Base-by-base conservation (phyloP, 2,797 vertebrate genomes). In the Rhinophrynus dorsalis region DNA sequence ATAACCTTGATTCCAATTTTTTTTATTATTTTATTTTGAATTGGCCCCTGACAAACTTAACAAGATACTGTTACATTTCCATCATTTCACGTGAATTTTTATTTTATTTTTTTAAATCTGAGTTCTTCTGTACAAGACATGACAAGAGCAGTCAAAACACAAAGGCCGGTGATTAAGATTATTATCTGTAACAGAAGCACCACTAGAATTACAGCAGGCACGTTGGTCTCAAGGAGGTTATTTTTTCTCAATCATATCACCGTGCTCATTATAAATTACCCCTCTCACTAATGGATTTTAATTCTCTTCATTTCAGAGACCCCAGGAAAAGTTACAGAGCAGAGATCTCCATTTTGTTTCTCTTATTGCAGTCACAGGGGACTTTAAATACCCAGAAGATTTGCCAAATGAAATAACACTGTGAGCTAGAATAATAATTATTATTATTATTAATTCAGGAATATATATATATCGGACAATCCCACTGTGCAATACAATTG, bases 161-260 rank as follows among this genome's bases (percentile, higher is more conserved):
- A 69, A 52, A 62, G 57, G 33, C 13, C 17, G 11, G 45, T 63
- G 40, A 63, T 64, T 63, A 40, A 57, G 23, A 30, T 45, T 48
- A 56, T 24, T 45, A 37, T 24, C 24, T 26, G 1, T 48, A 9
- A 48, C 2, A 8, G 45, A 8, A 48, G 20, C 45, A 24, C 21
- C 45, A n/a, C 30, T 68, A 23, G 26, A 35, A 61, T 27, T 35
- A 12, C 29, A 44, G 9, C 35, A 17, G 20, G 30, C 23, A 33
- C 45, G 6, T 6, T 11, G 6, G 21, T 47, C 54, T 45, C 9
- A 27, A 27, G 42, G 32, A 55, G 30, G 27, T 37, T 58, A 51
- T 50, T 59, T 59, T 32, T 20, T 7, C 13, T 29, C 23, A 9
- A 18, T 17, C 18, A 27, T 63, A 57, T 38, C 18, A 40, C 1